Base-by-base conservation (phyloP, 2,888 invertebrate genomes). In the Drosophila rubida region DNA sequence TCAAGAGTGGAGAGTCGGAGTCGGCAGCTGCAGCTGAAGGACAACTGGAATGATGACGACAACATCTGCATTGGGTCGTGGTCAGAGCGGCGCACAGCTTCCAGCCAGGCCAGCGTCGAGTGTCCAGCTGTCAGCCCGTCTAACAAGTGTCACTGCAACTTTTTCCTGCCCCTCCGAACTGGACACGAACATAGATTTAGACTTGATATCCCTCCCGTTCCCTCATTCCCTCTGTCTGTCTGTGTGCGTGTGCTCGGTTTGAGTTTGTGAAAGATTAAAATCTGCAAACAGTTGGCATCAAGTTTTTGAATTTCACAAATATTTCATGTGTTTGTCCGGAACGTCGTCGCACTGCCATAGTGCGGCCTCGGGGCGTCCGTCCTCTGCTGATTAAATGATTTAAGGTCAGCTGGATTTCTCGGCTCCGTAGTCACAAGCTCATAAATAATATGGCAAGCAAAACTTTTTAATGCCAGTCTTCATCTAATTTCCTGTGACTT, bases 281-380 rank as follows among this genome's bases (percentile, higher is more conserved):
- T 88, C 85, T 88, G 80, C 88, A 87, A 88, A 88, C 84, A 87
- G 87, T 87, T 85, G 85, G 87, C 85, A 85, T 75, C 85, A 83
- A 75, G 77, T 80, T 88, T 85, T 88, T 61, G 80, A 86, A 84
- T 75, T 84, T 78, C 71, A 70, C 87, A 85, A 88, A 84, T 88
- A 79, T 86, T 71, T 70, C 62, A 86, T 74, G 62, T 42, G 69
- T 46, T 58, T 67, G 63, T 75, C 57, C 78, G 48, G 61, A 2
- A 25, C 39, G 55, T 58, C 69, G 65, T n/a, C n/a, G n/a, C n/a
- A n/a, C 41, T 74, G 61, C 55, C 58, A 64, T 55, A 50, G 54
- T 62, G 44, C 42, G 32, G 54, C 74, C 75, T 30, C 4, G 6
- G 25, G 75, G 55, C 60, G 13, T 60, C 57, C 37, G 35, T 37